A percentile compares a stretch with the other conserved stretches of the same genome.
Conservation (phyloP, 2,888 invertebrate genomes). For the Acrobeloides nanus region DNA sequence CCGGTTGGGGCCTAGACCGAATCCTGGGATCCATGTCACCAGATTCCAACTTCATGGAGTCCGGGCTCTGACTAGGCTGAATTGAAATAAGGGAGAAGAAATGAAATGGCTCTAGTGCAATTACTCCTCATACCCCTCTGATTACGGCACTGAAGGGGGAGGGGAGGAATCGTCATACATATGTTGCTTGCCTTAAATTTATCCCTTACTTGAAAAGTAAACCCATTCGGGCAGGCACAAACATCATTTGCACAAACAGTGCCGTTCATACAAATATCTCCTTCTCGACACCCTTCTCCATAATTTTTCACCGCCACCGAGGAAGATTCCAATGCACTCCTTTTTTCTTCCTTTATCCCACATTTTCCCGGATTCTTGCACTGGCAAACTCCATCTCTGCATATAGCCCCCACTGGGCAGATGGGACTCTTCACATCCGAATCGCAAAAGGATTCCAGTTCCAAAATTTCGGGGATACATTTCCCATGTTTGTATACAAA, state of each 20-base stretch:
- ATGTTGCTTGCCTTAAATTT: too few relatives aligned
- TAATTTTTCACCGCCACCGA: constrained; percentile 13
- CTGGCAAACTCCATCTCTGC: constrained; percentile 16
- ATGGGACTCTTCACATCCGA: neutral
- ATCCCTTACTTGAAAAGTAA: constrained; percentile 6
- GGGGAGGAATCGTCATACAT: too few relatives aligned
- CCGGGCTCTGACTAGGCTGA: too few relatives aligned
- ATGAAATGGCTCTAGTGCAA: too few relatives aligned
- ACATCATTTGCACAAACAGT: constrained; percentile 33
- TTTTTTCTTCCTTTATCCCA: constrained; percentile 2
- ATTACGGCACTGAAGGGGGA: too few relatives aligned
- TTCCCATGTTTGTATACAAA: constrained; percentile 21
- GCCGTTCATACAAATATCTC: constrained; percentile 40
- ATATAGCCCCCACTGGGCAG: constrained; percentile 15
- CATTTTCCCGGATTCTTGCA: constrained; percentile 16
- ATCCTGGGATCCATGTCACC: too few relatives aligned
- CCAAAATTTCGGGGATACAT: constrained; percentile 16
- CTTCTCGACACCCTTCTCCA: constrained; percentile 42
- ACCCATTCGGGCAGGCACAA: constrained; percentile 19
- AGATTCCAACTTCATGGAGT: too few relatives aligned
- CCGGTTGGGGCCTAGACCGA: too few relatives aligned
- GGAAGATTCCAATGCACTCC: neutral
- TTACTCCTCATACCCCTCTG: too few relatives aligned
- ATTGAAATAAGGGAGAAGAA: too few relatives aligned
- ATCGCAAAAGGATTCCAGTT: constrained; percentile 20